Conservation (phyloP, 2,888 invertebrate genomes). For the Metellina segmentata region DNA sequence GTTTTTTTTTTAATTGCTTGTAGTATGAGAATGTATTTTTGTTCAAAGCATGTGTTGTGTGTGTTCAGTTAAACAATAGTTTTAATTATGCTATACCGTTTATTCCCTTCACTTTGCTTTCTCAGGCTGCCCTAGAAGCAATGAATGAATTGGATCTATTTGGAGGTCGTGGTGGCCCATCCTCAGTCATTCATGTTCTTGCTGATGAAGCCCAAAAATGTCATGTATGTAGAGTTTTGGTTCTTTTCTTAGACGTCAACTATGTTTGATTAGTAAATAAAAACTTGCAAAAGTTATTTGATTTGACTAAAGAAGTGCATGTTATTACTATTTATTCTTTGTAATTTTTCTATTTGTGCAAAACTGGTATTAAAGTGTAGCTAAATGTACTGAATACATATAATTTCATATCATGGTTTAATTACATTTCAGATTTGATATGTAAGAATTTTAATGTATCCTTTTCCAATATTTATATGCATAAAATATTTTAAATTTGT, state of each 20-base stretch:
- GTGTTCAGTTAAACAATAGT: no score
- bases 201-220: constrained; percentile 99
- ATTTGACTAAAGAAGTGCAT: no score
- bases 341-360: no score
- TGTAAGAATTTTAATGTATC: no score
- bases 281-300: background rate
- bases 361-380: no score
- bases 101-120: constrained; percentile 2
- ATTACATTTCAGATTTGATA: no score
- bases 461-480: background rate
- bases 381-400: no score
- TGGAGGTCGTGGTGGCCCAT: constrained; percentile 96
- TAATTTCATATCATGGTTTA: no score
- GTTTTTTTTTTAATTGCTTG: background rate
- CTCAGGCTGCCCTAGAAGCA: constrained; percentile 94
- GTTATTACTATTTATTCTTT: no score
- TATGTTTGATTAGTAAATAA: background rate
- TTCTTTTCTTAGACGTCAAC: background rate
- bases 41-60: no score
- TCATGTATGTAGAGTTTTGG: constrained; percentile 82
- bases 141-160: constrained; percentile 99
- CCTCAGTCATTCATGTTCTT: constrained; percentile 97
- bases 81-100: no score
- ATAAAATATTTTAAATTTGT: background rate
- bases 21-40: background rate